These are phyloP conservation scores for Macquaria ambigua DNA, from an alignment of 2,113 vertebrate genomes.

Conservation along the genomic window DNA sequence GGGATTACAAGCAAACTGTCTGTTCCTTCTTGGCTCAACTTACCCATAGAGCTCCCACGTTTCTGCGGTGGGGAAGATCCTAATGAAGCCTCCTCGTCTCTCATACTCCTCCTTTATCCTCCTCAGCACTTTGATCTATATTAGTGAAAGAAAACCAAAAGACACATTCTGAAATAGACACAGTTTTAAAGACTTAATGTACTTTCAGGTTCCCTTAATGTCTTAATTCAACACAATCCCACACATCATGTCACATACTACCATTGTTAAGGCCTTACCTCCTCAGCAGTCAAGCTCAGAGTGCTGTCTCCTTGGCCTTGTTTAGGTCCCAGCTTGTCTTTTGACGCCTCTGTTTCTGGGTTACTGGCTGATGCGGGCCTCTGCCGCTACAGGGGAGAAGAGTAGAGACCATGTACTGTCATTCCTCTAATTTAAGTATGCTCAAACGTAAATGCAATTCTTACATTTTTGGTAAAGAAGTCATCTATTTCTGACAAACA, in stretches of 20 bases:
- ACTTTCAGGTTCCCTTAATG: background rate
- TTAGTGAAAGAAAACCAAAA: constrained; percentile 12
- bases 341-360: constrained; percentile 84
- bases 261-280: constrained; percentile 83
- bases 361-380: constrained; percentile 86
- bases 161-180: background rate
- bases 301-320: constrained; percentile 85
- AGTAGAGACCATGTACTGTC: background rate
- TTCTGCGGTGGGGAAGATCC: constrained; percentile 94
- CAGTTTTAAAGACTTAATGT: background rate
- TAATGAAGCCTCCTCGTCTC: constrained; percentile 93
- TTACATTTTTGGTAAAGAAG: background rate
- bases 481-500: constrained; percentile 20
- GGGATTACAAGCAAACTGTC: constrained; percentile 23
- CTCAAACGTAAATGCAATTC: background rate
- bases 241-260: background rate
- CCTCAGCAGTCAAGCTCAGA: constrained; percentile 90
- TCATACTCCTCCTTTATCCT: constrained; percentile 93
- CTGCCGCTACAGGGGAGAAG: constrained; percentile 78
- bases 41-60: constrained; percentile 96
- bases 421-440: background rate
- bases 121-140: constrained; percentile 91
- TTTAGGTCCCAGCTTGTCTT: constrained; percentile 84
- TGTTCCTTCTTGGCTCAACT: constrained; percentile 58
- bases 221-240: background rate